Base-by-base conservation (phyloP, 2,113 vertebrate genomes). In the Eulemur rufifrons region DNA sequence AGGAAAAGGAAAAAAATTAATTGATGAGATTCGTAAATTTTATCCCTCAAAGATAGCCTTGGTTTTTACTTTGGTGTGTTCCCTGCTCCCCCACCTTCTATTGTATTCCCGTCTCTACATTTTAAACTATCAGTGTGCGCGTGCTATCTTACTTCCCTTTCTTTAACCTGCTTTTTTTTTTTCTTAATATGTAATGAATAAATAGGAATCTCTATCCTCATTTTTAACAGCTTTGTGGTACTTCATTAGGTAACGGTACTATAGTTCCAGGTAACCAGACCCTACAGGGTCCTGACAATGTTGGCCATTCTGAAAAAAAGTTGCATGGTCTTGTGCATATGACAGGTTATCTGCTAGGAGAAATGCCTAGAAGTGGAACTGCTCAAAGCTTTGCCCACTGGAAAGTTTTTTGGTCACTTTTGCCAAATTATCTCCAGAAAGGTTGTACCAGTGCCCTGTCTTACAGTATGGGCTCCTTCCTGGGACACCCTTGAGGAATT, bases 361-460 rank as follows among this genome's bases (percentile, higher is more conserved):
- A 64, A 80, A n/a, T 14, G 39, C 18, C 32, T 78, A 14, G 12
- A 71, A 90, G 23, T 47, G 59, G 37, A 61, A n/a, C 27, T 42
- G 20, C 23, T 45, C 54, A 12, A 34, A 52, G 32, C 63, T 18
- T 23, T 0, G 3, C 21, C 15, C 23, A 2, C 34, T 78, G 34
- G 42, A 37, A 56, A 54, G 6, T 4, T 14, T 74, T 15, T 20
- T 15, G 45, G 3, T 50, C 37, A 20, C 1, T 17, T 0, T 27
- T 94, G 45, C 27, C 17, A 23, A 18, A 52, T n/a, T 27, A 45
- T 42, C 86, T 80, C 45, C 18, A 9, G 89, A 66, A 47, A 27
- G 8, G 4, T 11, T 10, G 0, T 39, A 0, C 23, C 7, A 0
- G 3, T 27, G 39, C 20, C 3, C 1, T 11, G 21, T 69, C 45